phyloP scores from a whole-genome alignment of 2,888 invertebrate species.

The Leucophenga maculata region DNA sequence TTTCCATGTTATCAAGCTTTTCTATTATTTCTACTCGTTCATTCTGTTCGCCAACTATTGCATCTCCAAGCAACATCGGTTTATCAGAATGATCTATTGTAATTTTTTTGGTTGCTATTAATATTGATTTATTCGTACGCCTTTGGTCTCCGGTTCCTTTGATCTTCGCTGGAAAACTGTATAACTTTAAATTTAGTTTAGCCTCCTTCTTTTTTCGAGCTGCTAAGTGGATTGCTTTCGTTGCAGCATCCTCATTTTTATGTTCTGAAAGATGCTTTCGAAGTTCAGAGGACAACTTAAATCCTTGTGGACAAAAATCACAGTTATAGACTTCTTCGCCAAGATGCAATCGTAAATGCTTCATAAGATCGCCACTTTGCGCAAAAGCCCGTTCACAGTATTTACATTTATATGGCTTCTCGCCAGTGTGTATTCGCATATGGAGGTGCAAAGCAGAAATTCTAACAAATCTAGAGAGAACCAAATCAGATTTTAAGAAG shows the following conservation, averaged over 20 bases:
- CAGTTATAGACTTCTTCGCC: slow-evolving; percentile 76
- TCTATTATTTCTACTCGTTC: too few species aligned
- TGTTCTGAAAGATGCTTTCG: slow-evolving; percentile 42
- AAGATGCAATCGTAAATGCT: slow-evolving; percentile 74
- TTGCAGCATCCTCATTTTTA: slow-evolving; percentile 41
- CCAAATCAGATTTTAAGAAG: neutral
- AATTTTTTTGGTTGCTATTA: too few species aligned
- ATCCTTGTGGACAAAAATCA: slow-evolving; percentile 51
- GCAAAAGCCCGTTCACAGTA: slow-evolving; percentile 75
- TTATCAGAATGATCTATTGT: too few species aligned
- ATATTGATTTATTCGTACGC: too few species aligned
- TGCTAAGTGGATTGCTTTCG: slow-evolving; percentile 36
- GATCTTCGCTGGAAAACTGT: neutral
- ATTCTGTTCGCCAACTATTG: too few species aligned
- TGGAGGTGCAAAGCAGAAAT: slow-evolving; percentile 76
- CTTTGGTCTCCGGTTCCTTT: too few species aligned
- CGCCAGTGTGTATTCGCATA: slow-evolving; percentile 75
- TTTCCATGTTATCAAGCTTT: too few species aligned
- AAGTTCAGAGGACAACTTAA: slow-evolving; percentile 43
- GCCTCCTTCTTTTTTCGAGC: slow-evolving; percentile 12
- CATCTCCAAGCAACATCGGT: too few species aligned
- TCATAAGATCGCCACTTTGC: slow-evolving; percentile 75
- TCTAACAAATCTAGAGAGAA: slow-evolving; percentile 71
- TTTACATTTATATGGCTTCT: slow-evolving; percentile 66
- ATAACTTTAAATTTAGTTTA: neutral